phyloP scores from a whole-genome alignment of 53 echinoderm and acorn worm genomes.

The Mesocentrotus franciscanus region DNA sequence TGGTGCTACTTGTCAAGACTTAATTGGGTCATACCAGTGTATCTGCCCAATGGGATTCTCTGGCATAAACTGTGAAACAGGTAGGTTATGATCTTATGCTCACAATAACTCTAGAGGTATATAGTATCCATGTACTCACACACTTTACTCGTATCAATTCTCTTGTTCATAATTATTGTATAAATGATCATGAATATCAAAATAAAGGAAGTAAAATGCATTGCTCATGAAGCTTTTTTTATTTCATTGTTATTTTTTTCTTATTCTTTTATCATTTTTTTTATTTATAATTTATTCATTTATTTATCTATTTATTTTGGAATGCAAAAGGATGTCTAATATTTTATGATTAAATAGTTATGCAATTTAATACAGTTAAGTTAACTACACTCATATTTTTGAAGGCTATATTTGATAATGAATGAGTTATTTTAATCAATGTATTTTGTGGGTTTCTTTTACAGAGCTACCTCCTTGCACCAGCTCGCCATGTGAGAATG shows the following conservation, averaged over 20 bases:
- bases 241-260: too few species aligned
- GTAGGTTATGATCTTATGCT: conserved; percentile 42
- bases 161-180: too few species aligned
- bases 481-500: conserved; percentile 74
- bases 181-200: too few species aligned
- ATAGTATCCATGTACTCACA: too few species aligned
- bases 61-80: conserved; percentile 70
- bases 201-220: too few species aligned
- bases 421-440: background rate
- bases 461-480: conserved; percentile 60
- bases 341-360: background rate
- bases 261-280: too few species aligned
- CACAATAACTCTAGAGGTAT: background rate
- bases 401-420: background rate
- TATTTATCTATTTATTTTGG: too few species aligned
- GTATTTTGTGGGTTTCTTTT: background rate
- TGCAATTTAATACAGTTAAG: background rate
- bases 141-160: too few species aligned
- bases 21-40: conserved; percentile 65
- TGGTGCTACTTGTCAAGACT: conserved; percentile 27
- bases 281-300: too few species aligned
- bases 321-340: background rate
- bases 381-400: background rate
- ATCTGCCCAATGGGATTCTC: conserved; percentile 71
- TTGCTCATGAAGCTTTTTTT: too few species aligned